Evolutionary conservation across 1,140 invertebrate genomes (phyloP).

Genomic region (Atopsyche davidsoni): DNA sequence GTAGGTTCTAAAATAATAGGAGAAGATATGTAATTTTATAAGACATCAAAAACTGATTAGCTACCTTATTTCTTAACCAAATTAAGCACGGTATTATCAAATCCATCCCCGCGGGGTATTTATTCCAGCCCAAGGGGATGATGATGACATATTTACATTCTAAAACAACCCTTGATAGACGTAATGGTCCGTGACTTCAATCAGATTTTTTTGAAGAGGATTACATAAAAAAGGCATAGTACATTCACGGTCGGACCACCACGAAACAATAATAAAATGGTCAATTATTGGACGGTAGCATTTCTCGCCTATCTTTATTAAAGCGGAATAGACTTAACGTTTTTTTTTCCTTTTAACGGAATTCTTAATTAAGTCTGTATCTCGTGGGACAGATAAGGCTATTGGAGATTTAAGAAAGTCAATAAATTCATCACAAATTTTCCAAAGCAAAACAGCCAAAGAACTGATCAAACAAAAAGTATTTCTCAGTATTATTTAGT

Average conservation of each 20-base stretch:
- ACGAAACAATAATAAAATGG: slow-evolving; percentile 30
- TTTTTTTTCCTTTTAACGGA: slow-evolving; percentile 7
- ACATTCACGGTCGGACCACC: slow-evolving; percentile 21
- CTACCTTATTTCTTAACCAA: slow-evolving; percentile 11
- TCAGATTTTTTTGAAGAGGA: slow-evolving; percentile 20
- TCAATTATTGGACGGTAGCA: slow-evolving; percentile 23
- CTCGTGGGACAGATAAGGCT: too few relatives aligned
- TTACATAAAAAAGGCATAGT: slow-evolving; percentile 7
- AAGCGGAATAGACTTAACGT: slow-evolving; percentile 2
- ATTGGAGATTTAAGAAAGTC: too few relatives aligned
- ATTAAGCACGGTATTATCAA: slow-evolving; percentile 21
- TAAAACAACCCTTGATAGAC: slow-evolving; percentile 14
- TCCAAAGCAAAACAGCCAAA: too few relatives aligned
- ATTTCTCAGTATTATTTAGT: too few relatives aligned
- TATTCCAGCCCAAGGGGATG: slow-evolving; percentile 2
- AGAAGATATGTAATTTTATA: too few relatives aligned
- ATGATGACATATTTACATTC: slow-evolving; percentile 30
- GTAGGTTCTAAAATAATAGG: too few relatives aligned
- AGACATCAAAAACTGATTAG: too few relatives aligned
- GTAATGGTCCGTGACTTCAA: slow-evolving; percentile 27
- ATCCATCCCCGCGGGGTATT: background rate
- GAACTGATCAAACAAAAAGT: too few relatives aligned
- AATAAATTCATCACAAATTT: too few relatives aligned
- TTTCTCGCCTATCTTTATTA: slow-evolving; percentile 29
- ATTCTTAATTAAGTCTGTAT: too few relatives aligned